Percentiles rank a stretch among this genome's conserved stretches.
Conservation (phyloP, 2,113 vertebrate species). For the Thermophis baileyi region DNA sequence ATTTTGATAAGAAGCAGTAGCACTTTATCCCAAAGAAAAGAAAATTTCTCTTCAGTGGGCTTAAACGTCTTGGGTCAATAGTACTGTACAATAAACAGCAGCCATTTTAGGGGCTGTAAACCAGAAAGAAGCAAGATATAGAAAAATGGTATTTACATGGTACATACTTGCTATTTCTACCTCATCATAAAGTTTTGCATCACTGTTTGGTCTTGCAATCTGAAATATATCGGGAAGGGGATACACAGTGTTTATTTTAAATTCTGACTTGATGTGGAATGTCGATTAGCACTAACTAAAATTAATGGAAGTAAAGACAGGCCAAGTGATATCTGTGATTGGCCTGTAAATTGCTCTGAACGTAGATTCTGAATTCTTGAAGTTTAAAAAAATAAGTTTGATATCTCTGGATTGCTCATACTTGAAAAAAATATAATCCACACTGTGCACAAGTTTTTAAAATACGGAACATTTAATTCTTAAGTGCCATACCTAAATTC, state of each 20-base stretch:
- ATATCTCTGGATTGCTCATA: background rate
- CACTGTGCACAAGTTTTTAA: background rate
- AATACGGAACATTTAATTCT: background rate
- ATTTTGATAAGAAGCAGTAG: conserved; percentile 23
- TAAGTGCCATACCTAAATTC: background rate
- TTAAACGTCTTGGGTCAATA: background rate
- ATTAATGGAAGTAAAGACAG: background rate
- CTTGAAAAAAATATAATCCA: background rate
- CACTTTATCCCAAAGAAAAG: conserved; percentile 19
- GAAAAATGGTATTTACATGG: background rate
- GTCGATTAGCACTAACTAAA: background rate
- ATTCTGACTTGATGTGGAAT: background rate
- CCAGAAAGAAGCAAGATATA: background rate
- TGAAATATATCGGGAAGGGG: background rate
- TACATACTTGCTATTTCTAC: background rate
- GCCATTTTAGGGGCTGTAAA: background rate
- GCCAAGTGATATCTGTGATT: background rate
- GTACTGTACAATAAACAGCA: background rate
- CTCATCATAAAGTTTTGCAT: background rate
- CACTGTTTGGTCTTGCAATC: background rate
- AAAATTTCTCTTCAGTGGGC: background rate
- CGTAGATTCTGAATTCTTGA: background rate
- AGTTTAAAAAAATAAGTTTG: background rate
- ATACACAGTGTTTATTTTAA: background rate
- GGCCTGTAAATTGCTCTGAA: background rate